A percentile compares a stretch with the other conserved stretches of the same genome.
phyloP scores from a whole-genome alignment of 2,888 invertebrate species.

The Philaethria dido region DNA sequence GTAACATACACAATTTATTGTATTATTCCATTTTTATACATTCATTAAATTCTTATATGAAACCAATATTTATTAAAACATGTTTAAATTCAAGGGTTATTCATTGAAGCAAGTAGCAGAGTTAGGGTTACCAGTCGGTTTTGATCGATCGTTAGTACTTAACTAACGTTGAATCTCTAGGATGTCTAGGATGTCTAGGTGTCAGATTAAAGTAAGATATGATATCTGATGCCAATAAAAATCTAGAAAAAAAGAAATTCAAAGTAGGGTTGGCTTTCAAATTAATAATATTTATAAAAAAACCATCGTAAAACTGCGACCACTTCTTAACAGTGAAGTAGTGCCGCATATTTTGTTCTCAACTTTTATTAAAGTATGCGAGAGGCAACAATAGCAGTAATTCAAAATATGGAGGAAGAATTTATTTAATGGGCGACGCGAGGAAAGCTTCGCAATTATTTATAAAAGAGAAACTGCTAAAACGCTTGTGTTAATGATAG shows the following conservation, averaged over 20 bases:
- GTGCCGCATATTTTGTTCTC: constrained; percentile 21
- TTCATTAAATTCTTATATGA: too few species aligned
- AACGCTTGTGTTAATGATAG: constrained; percentile 39
- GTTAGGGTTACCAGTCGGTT: too few species aligned
- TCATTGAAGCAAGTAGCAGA: too few species aligned
- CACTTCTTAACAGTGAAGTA: constrained; percentile 15
- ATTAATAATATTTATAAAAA: background rate
- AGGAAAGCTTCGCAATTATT: constrained; percentile 41
- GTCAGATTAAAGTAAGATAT: too few species aligned
- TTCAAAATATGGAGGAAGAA: constrained; percentile 40
- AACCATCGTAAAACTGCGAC: background rate
- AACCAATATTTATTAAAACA: too few species aligned
- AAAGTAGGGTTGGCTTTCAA: background rate
- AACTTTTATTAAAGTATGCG: constrained; percentile 38
- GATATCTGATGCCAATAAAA: background rate
- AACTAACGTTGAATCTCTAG: too few species aligned
- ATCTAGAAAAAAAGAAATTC: background rate
- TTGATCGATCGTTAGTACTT: too few species aligned
- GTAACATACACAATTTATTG: too few species aligned
- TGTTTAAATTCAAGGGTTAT: too few species aligned
- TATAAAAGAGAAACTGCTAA: constrained; percentile 37
- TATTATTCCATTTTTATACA: too few species aligned
- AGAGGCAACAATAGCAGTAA: constrained; percentile 38
- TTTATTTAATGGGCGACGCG: constrained; percentile 42
- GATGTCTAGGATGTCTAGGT: too few species aligned